Evolutionary conservation across 2,797 vertebrate genomes (phyloP).

Genomic region (Enteromius unitaeniatus): DNA sequence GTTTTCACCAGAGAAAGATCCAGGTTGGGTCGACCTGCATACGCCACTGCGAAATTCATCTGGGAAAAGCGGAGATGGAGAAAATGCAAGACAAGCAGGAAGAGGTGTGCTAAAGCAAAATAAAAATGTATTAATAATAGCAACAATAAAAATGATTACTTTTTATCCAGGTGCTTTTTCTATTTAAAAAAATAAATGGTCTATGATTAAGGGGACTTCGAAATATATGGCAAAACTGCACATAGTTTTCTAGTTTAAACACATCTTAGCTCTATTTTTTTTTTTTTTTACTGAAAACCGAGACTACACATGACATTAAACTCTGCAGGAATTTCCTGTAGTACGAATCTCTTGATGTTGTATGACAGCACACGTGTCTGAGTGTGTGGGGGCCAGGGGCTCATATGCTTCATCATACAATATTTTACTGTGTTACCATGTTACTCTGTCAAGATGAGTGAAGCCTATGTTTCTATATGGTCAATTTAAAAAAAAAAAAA

Average conservation of each 20-base stretch:
- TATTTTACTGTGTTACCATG: slow-evolving; percentile 34
- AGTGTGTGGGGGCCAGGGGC: slow-evolving; percentile 7
- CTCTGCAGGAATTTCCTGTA: slow-evolving; percentile 16
- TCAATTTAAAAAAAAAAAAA: background rate
- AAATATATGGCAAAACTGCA: background rate
- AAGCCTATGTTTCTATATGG: background rate
- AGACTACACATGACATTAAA: background rate
- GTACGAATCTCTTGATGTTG: slow-evolving; percentile 6
- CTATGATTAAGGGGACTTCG: background rate
- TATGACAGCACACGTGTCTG: slow-evolving; percentile 30
- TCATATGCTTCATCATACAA: slow-evolving; percentile 11
- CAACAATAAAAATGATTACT: background rate
- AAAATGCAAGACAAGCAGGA: background rate
- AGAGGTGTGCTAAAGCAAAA: background rate
- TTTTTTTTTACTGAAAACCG: background rate
- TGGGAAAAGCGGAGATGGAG: background rate
- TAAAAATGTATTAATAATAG: slow-evolving; percentile 10
- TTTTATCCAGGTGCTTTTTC: background rate
- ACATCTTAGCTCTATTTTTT: background rate
- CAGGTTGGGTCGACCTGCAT: slow-evolving; percentile 35
- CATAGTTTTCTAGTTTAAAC: background rate
- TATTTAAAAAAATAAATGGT: background rate
- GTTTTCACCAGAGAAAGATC: slow-evolving; percentile 49
- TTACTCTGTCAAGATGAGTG: background rate
- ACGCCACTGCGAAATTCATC: slow-evolving; percentile 21